phyloP scores from a whole-genome alignment of 2,113 vertebrate genomes.

The Condylura cristata region DNA sequence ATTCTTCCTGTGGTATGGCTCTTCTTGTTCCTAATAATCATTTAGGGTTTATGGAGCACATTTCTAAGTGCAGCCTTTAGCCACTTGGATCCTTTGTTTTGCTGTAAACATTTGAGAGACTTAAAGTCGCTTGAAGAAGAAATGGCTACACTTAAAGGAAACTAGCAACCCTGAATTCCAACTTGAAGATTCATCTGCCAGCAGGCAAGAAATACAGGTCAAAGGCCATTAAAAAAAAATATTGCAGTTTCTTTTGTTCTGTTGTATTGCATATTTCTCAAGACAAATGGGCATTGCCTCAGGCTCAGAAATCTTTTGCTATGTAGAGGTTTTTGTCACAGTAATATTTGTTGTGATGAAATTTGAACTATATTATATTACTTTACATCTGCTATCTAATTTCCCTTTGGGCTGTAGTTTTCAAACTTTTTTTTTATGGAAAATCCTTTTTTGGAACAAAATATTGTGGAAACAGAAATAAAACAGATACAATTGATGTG shows the following conservation, averaged over 20 bases:
- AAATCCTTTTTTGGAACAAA: conserved; percentile 59
- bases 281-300: conserved; percentile 75
- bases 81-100: conserved; percentile 23
- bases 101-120: conserved; percentile 1
- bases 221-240: conserved; percentile 69
- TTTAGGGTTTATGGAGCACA: background rate
- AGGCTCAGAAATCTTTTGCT: conserved; percentile 75
- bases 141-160: conserved; percentile 48
- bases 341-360: conserved; percentile 73
- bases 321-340: conserved; percentile 73
- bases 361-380: conserved; percentile 78
- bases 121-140: conserved; percentile 31
- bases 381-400: conserved; percentile 62
- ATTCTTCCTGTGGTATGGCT: background rate
- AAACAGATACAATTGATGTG: conserved; percentile 52
- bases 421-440: conserved; percentile 60
- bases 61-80: conserved; percentile 22
- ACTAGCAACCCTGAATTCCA: conserved; percentile 40
- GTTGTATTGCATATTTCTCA: conserved; percentile 68
- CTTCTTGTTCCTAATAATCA: background rate
- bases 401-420: conserved; percentile 64
- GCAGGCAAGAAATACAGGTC: conserved; percentile 63
- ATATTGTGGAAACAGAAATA: conserved; percentile 55
- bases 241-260: conserved; percentile 68
- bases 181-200: conserved; percentile 48